Conservation (phyloP, 64 coral and sea anemone genomes). For the Orbicella faveolata region DNA sequence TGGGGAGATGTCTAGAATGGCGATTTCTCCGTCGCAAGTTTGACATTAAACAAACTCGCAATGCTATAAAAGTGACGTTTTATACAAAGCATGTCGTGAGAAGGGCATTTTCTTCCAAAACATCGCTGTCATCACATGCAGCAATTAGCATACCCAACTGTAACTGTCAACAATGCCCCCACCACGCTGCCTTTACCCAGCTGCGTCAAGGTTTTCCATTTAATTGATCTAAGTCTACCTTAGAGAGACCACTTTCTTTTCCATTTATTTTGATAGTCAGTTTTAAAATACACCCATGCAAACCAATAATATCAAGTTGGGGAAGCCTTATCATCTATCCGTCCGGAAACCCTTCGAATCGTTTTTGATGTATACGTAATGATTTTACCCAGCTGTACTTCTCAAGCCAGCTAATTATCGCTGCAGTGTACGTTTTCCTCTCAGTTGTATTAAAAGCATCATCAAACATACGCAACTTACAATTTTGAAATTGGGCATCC, state of each 20-base stretch:
- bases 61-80: neutral
- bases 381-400: constrained; percentile 26
- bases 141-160: constrained; percentile 1
- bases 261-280: neutral
- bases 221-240: neutral
- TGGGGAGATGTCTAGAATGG: neutral
- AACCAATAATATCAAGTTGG: neutral
- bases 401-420: constrained; percentile 14
- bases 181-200: neutral
- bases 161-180: neutral
- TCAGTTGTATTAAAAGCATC: neutral
- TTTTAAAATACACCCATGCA: neutral
- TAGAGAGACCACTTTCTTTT: neutral
- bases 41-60: neutral
- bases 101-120: neutral
- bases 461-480: neutral
- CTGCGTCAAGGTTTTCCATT: neutral
- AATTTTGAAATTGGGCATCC: constrained; percentile 30
- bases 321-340: neutral
- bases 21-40: neutral
- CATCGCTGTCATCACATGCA: neutral
- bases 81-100: neutral
- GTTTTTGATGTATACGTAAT: constrained; percentile 6
- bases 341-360: constrained; percentile 3
- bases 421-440: neutral